phyloP scores from a whole-genome alignment of 2,113 vertebrate genomes.

The Uria lomvia region DNA sequence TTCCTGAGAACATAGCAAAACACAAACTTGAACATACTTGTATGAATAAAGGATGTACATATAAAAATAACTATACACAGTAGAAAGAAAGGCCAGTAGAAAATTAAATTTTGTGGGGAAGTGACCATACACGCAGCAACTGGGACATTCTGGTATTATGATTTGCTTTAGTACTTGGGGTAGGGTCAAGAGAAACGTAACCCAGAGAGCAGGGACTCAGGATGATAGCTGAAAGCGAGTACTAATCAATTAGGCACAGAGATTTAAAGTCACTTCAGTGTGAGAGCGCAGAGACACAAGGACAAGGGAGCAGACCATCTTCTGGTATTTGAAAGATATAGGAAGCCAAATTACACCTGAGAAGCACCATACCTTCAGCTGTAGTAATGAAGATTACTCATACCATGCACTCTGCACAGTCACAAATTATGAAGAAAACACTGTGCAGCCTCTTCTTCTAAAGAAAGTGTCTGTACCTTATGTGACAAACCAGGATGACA shows the following conservation, averaged over 20 bases:
- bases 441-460: neutral
- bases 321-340: neutral
- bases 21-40: neutral
- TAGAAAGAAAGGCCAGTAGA: neutral
- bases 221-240: neutral
- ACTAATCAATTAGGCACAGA: neutral
- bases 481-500: neutral
- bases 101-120: neutral
- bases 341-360: neutral
- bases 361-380: neutral
- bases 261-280: neutral
- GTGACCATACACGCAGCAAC: neutral
- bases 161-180: neutral
- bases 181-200: neutral
- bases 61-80: neutral
- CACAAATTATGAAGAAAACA: neutral
- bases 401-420: neutral
- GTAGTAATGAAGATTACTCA: neutral
- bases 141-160: neutral
- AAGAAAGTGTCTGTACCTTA: neutral
- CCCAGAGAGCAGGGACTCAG: neutral
- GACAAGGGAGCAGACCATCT: neutral
- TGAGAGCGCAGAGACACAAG: neutral
- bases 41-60: neutral
- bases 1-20: neutral